These are phyloP conservation scores for Enteromius unitaeniatus DNA, from an alignment of 2,797 vertebrate species.

Conservation along the genomic window DNA sequence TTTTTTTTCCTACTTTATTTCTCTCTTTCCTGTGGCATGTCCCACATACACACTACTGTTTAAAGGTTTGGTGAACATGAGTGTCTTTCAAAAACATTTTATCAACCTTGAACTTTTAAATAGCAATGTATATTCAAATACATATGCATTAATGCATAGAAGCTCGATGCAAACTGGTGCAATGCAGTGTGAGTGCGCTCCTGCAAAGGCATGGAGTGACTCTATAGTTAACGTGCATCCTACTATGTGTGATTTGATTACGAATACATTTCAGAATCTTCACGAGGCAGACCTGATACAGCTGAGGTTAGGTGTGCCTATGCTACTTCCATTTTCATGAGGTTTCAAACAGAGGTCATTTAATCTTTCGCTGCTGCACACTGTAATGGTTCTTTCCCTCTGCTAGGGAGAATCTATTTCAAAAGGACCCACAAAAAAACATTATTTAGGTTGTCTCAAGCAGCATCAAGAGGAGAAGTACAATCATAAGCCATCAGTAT, in stretches of 20 bases:
- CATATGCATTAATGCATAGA: neutral
- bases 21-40: neutral
- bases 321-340: conserved; percentile 4
- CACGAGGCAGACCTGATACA: neutral
- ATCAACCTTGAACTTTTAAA: neutral
- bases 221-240: conserved; percentile 10
- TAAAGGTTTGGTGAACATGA: neutral
- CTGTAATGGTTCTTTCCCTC: conserved; percentile 17
- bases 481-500: conserved; percentile 31
- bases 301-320: neutral
- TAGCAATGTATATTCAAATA: neutral
- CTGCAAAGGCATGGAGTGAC: neutral
- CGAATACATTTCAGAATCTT: conserved; percentile 9
- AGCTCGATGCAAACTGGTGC: neutral
- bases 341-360: conserved; percentile 26
- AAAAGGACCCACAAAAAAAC: neutral
- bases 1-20: neutral
- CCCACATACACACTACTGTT: neutral
- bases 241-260: conserved; percentile 10
- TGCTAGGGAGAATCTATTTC: conserved; percentile 1
- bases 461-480: conserved; percentile 23
- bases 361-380: neutral
- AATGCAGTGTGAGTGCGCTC: neutral
- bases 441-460: conserved; percentile 15
- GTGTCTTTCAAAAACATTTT: no score